Conservation (phyloP, 2,888 invertebrate species). For the Mamestra brassicae region DNA sequence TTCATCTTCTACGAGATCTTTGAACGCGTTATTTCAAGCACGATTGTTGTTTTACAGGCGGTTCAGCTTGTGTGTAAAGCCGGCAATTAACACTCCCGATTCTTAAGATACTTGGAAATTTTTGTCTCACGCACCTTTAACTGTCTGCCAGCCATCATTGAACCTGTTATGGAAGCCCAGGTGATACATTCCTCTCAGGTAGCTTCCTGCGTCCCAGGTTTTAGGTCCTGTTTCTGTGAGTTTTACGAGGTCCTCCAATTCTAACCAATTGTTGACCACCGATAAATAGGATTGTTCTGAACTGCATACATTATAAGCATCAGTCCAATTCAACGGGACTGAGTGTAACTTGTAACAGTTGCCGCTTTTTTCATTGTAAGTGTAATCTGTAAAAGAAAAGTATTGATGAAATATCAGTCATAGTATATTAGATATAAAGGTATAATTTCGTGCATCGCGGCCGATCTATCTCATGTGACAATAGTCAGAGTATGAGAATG, state of each 20-base stretch:
- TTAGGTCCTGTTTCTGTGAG: neutral
- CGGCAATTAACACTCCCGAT: neutral
- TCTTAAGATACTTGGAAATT: neutral
- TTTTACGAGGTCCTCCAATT: constrained; percentile 22
- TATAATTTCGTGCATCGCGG: too few relatives aligned
- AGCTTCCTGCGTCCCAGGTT: constrained; percentile 1
- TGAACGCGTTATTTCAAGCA: too few relatives aligned
- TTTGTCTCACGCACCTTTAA: constrained; percentile 17
- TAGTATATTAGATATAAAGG: too few relatives aligned
- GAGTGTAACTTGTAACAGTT: constrained; percentile 37
- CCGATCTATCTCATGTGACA: too few relatives aligned
- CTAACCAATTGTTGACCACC: constrained; percentile 17
- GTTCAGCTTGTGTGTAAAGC: neutral
- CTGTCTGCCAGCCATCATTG: constrained; percentile 27
- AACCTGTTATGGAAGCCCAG: constrained; percentile 32
- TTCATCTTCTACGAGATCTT: too few relatives aligned
- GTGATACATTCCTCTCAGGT: constrained; percentile 39
- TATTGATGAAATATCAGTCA: neutral
- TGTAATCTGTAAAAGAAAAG: constrained; percentile 4
- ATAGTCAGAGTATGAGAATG: too few relatives aligned
- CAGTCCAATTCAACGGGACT: constrained; percentile 32
- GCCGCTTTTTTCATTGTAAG: neutral
- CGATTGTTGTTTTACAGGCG: neutral
- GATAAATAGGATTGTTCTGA: constrained; percentile 40
- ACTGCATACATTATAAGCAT: constrained; percentile 32